Conservation (phyloP, 1,140 invertebrate genomes). For the Prorops nasuta region DNA sequence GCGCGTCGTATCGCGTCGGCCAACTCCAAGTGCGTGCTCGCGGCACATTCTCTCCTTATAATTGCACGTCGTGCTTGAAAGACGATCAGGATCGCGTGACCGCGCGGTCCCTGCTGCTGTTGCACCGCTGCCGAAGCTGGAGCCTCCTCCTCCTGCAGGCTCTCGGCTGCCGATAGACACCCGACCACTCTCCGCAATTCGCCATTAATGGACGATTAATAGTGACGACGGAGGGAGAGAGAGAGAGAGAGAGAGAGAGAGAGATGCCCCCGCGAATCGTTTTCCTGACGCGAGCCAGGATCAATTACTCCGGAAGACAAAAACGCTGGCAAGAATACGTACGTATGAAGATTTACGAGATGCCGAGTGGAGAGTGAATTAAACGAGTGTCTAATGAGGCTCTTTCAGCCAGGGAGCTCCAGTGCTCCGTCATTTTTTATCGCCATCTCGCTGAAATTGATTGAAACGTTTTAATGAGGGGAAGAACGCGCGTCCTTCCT, state of each 20-base stretch:
- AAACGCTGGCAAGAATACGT: too few species aligned
- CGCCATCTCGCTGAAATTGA: too few species aligned
- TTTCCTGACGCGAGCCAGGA: conserved; percentile 16
- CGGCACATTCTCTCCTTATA: conserved; percentile 37
- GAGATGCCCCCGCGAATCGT: conserved; percentile 20
- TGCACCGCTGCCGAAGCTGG: conserved; percentile 12
- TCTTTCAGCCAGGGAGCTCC: too few species aligned
- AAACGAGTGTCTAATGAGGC: too few species aligned
- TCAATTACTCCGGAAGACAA: conserved; percentile 23
- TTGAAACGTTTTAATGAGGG: too few species aligned
- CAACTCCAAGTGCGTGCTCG: conserved; percentile 35
- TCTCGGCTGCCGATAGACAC: background rate
- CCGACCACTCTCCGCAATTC: conserved; percentile 5
- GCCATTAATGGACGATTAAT: conserved; percentile 46
- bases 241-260: too few species aligned
- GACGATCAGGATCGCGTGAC: conserved; percentile 36
- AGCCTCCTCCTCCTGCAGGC: conserved; percentile 6
- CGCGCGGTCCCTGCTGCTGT: conserved; percentile 3
- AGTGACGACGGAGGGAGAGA: conserved; percentile 36
- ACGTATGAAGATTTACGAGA: too few species aligned
- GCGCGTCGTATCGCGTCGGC: too few species aligned
- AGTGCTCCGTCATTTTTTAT: too few species aligned
- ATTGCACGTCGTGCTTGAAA: conserved; percentile 33
- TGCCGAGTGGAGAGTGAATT: too few species aligned
- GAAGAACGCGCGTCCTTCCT: too few species aligned